Percentiles rank a stretch among this genome's conserved stretches.
Evolutionary conservation across 2,888 invertebrate species (phyloP).

Genomic region (Parasteatoda lunata): DNA sequence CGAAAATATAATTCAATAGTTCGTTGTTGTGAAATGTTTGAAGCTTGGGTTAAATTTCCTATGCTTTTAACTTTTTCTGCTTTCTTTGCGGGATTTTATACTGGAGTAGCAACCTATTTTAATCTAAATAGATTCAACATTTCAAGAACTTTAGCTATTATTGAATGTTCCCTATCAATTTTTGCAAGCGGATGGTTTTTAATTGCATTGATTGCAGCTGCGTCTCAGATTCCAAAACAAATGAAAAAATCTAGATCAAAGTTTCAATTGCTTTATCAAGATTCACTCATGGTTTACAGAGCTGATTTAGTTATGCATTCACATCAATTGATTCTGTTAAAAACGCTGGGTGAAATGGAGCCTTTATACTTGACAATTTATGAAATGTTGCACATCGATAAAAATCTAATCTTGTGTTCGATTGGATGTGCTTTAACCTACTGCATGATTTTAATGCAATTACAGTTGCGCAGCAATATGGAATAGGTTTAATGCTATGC

Average conservation of each 20-base stretch:
- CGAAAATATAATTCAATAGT: not conserved
- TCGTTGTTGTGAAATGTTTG: not conserved
- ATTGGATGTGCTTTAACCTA: conserved; percentile 19
- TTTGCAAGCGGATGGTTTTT: not conserved
- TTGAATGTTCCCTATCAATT: not conserved
- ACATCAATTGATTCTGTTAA: not conserved
- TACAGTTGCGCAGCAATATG: not conserved
- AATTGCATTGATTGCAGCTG: not conserved
- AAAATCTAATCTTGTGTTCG: conserved; percentile 10
- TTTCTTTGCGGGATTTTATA: not conserved
- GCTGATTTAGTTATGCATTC: not conserved
- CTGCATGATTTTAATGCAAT: conserved; percentile 13
- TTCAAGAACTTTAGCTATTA: not conserved
- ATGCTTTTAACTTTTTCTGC: not conserved
- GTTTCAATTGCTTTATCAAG: not conserved
- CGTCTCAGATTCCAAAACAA: not conserved
- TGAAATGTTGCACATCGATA: not conserved
- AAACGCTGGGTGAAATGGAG: conserved; percentile 1
- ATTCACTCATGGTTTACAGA: not conserved
- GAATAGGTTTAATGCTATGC: too few species aligned
- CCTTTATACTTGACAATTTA: conserved; percentile 6
- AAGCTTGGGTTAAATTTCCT: not conserved
- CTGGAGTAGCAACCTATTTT: not conserved
- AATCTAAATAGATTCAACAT: not conserved
- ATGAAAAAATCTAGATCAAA: not conserved